Conservation (phyloP, 2,113 vertebrate genomes). For the Macquaria australasica region DNA sequence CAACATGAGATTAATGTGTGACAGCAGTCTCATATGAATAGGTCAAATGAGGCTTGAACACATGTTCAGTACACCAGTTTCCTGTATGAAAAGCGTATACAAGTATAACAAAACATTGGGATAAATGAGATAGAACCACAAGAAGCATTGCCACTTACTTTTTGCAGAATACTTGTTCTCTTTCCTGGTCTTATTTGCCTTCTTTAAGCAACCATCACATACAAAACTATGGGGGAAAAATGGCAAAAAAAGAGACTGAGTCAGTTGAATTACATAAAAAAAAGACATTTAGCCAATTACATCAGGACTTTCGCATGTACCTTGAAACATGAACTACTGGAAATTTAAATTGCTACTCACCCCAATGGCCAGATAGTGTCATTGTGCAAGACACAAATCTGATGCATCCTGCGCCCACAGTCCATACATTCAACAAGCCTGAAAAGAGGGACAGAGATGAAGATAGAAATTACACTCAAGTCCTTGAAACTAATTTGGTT, state of each 20-base stretch:
- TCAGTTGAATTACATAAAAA: not conserved
- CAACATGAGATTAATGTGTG: not conserved
- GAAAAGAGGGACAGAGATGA: conserved; percentile 30
- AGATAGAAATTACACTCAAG: not conserved
- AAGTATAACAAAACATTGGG: not conserved
- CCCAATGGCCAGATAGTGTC: conserved; percentile 97
- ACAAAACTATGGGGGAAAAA: conserved; percentile 88
- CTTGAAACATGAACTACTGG: not conserved
- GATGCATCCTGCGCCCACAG: conserved; percentile 98
- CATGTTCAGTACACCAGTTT: not conserved
- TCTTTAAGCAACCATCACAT: conserved; percentile 96
- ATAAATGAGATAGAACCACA: not conserved
- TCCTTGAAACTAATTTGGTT: not conserved
- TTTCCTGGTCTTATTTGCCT: conserved; percentile 93
- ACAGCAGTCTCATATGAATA: not conserved
- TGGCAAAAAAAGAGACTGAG: not conserved
- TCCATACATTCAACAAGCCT: conserved; percentile 98
- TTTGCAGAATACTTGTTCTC: conserved; percentile 99
- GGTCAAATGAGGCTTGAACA: not conserved
- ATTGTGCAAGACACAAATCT: conserved; percentile 98
- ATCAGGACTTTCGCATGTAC: not conserved
- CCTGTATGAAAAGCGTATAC: too few relatives aligned
- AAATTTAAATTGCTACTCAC: conserved; percentile 78
- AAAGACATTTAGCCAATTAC: not conserved
- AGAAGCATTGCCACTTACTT: conserved; percentile 87